Conservation (phyloP, 1,140 invertebrate genomes). For the Papilio helenus region DNA sequence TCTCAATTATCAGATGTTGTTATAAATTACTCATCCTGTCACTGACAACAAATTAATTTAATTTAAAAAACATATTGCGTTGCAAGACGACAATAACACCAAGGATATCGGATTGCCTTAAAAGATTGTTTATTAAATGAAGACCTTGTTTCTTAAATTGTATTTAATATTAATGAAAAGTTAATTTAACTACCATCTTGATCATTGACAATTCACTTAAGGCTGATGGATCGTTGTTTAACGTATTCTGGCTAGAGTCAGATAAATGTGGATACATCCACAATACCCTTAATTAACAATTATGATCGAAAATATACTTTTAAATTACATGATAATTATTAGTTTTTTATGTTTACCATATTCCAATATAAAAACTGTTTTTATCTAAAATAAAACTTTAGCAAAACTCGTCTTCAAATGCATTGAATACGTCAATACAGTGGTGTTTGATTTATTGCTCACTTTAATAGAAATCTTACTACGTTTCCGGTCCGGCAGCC, state of each 20-base stretch:
- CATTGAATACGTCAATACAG: slow-evolving; percentile 38
- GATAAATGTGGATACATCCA: no score
- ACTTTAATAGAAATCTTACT: slow-evolving; percentile 47
- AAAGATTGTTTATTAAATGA: slow-evolving; percentile 4
- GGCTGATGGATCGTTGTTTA: neutral
- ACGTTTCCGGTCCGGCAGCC: slow-evolving; percentile 30
- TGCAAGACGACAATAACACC: slow-evolving; percentile 8
- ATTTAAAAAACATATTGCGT: slow-evolving; percentile 47
- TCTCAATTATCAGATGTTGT: slow-evolving; percentile 34
- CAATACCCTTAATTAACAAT: no score
- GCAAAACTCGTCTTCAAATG: neutral
- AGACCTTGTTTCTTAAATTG: neutral
- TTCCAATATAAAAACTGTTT: no score
- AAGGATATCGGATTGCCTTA: slow-evolving; percentile 2
- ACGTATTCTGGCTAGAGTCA: neutral
- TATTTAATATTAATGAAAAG: neutral
- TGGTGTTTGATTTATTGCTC: slow-evolving; percentile 50
- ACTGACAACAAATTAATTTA: slow-evolving; percentile 44
- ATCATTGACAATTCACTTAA: neutral
- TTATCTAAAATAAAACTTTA: neutral
- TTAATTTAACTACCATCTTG: neutral
- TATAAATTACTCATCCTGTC: slow-evolving; percentile 44
- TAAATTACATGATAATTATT: no score
- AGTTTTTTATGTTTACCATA: no score
- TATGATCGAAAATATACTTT: no score